These are phyloP conservation scores for Gryllus longicercus DNA, from an alignment of 2,888 invertebrate species.

Conservation along the genomic window DNA sequence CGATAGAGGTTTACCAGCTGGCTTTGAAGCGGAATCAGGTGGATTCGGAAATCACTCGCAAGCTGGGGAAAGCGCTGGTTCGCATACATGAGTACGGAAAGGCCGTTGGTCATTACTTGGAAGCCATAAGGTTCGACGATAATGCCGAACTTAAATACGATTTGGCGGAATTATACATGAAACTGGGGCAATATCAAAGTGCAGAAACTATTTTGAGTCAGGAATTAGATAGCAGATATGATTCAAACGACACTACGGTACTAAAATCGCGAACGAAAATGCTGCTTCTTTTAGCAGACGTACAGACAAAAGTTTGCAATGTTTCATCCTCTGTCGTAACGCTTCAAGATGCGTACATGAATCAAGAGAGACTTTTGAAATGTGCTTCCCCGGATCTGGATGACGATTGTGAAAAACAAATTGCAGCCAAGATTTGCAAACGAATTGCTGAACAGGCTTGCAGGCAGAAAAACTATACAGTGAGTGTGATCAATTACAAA, in stretches of 20 bases:
- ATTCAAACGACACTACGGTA: slow-evolving; percentile 49
- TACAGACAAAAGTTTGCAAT: no score
- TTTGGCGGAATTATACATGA: slow-evolving; percentile 79
- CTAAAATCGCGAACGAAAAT: slow-evolving; percentile 59
- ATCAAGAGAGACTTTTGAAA: no score
- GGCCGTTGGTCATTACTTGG: slow-evolving; percentile 86
- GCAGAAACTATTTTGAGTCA: slow-evolving; percentile 75
- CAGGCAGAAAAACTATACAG: no score
- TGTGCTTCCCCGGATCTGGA: no score
- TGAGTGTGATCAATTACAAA: no score
- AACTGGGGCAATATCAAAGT: slow-evolving; percentile 82
- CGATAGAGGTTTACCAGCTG: slow-evolving; percentile 79
- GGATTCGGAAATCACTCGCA: slow-evolving; percentile 72
- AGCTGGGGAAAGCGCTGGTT: slow-evolving; percentile 84
- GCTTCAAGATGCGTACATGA: no score
- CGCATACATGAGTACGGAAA: slow-evolving; percentile 62
- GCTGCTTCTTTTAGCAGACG: slow-evolving; percentile 43
- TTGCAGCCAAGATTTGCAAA: no score
- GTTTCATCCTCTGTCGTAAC: no score
- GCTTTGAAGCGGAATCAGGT: slow-evolving; percentile 78
- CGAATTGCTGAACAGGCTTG: no score
- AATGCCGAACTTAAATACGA: slow-evolving; percentile 66
- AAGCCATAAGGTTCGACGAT: slow-evolving; percentile 67
- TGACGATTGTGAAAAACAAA: no score
- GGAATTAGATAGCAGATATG: slow-evolving; percentile 62